Percentiles rank a stretch among this genome's conserved stretches.
Evolutionary conservation across 2,888 invertebrate species (phyloP).

Genomic region (Liposcelis brunnea): DNA sequence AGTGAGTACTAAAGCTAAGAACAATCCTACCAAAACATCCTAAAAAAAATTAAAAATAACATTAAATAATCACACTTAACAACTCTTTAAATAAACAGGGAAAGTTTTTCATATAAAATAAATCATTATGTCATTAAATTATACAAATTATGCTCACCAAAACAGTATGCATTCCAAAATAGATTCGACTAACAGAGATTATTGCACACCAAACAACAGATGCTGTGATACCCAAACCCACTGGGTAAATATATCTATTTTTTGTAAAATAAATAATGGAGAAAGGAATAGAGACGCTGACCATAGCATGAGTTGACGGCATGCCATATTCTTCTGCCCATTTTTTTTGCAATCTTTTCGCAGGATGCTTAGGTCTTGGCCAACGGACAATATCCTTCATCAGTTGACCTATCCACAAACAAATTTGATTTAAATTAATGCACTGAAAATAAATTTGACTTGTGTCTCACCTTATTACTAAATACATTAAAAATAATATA

Average conservation of each 20-base stretch:
- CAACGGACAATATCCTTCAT: constrained; percentile 74
- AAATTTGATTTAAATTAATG: constrained; percentile 5
- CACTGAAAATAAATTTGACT: constrained; percentile 8
- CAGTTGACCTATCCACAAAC: constrained; percentile 48
- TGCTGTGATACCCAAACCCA: constrained; percentile 26
- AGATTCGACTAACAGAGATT: constrained; percentile 70
- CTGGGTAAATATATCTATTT: constrained; percentile 49
- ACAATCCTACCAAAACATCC: constrained; percentile 69
- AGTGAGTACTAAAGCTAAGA: constrained; percentile 48
- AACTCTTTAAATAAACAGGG: constrained; percentile 8
- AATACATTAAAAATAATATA: constrained; percentile 2
- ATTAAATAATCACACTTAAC: neutral
- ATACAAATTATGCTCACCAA: constrained; percentile 39
- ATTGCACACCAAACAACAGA: constrained; percentile 43
- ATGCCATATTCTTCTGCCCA: constrained; percentile 88
- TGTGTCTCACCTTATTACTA: constrained; percentile 5
- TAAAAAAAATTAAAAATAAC: constrained; percentile 26
- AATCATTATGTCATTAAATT: neutral
- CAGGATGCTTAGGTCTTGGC: constrained; percentile 69
- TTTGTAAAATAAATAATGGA: constrained; percentile 64
- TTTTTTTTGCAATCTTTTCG: constrained; percentile 69
- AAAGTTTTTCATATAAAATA: constrained; percentile 7
- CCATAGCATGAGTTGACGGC: constrained; percentile 92
- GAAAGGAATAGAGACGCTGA: constrained; percentile 74
- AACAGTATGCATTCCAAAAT: constrained; percentile 86